Evolutionary conservation across 2,113 vertebrate species (phyloP), one percentile per base, ranked within the genome.

Genomic region (Nyctereutes procyonoides): DNA sequence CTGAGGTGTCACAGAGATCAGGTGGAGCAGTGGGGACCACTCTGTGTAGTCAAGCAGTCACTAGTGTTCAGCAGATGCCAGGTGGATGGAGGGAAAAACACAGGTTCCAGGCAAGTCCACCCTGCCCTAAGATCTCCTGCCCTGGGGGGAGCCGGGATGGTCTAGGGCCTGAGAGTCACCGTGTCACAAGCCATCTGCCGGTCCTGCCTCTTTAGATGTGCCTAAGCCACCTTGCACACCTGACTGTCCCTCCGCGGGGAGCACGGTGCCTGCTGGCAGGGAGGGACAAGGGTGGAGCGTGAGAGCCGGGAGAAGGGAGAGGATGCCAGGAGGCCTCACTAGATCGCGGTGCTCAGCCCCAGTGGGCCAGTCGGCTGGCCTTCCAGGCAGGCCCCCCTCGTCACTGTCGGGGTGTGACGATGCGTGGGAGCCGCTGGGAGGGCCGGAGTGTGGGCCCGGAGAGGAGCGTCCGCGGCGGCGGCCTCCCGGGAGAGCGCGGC

Each of bases 41-140:
- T 12, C 17, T 2, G 0, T 17, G 48, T 11, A 14, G 43, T 20
- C 43, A 11, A 2, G 48, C 4, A 22, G 11, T 11, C 17, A 14
- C 9, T 8, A 2, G 38, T 9, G 38, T 26, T 35, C 12, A n/a
- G 4, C 11, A 20, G 95, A 10, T 53, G 3, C 53, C 63, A 30
- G 0, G 5, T 63, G 9, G n/a, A 19, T 3, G 30, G 48, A 65
- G 14, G 28, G 13, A 58, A 24, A 67, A n/a, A 69, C 15, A 19
- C 0, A 6, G n/a, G 38, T 43, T 38, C 53, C 53, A 20, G 86
- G 24, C 20, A 26, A 73, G 55, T 20, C 7, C 6, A 3, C n/a
- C 53, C 24, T 43, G 32, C 5, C 12, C 1, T 24, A 2, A 13
- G 14, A 8, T 16, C 63, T 69, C 19, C 48, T 10, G 17, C 8